Evolutionary conservation across 2,113 vertebrate genomes (phyloP).

Genomic region (Semicossyphus pulcher): DNA sequence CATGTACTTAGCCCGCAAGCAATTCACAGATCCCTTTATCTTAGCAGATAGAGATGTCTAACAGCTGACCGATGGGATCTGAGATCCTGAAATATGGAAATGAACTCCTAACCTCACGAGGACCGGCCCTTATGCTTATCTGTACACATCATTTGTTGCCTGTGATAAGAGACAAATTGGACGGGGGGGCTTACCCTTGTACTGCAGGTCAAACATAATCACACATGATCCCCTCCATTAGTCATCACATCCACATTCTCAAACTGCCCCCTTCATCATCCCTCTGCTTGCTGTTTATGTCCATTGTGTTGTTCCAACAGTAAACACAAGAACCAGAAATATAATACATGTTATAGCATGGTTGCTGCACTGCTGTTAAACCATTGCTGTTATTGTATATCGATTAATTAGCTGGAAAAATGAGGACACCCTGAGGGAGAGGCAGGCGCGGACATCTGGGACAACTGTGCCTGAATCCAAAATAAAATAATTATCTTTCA

Average conservation of each 20-base stretch:
- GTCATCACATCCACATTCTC: slow-evolving; percentile 60
- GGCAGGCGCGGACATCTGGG: slow-evolving; percentile 13
- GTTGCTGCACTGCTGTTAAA: too few species aligned
- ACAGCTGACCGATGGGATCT: slow-evolving; percentile 86
- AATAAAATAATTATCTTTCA: slow-evolving; percentile 56
- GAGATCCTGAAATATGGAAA: slow-evolving; percentile 95
- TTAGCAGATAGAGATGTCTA: slow-evolving; percentile 87
- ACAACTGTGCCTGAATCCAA: slow-evolving; percentile 44
- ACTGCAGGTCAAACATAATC: slow-evolving; percentile 83
- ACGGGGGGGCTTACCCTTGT: slow-evolving; percentile 71
- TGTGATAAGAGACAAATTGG: slow-evolving; percentile 81
- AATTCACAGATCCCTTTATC: slow-evolving; percentile 91
- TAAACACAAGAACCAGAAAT: background rate
- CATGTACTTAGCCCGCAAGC: slow-evolving; percentile 22
- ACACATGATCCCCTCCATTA: slow-evolving; percentile 67
- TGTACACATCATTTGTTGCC: slow-evolving; percentile 89
- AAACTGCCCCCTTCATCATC: slow-evolving; percentile 36
- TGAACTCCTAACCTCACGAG: slow-evolving; percentile 91
- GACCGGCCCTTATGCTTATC: slow-evolving; percentile 83
- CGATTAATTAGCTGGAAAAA: slow-evolving; percentile 33
- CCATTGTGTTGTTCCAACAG: background rate
- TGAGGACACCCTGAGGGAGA: slow-evolving; percentile 20
- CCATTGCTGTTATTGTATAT: slow-evolving; percentile 24
- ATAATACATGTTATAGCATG: too few species aligned
- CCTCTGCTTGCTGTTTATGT: slow-evolving; percentile 4